A percentile compares a stretch with the other conserved stretches of the same genome.
Conservation (phyloP, 1,140 invertebrate species). For the Archivesica marissinica region DNA sequence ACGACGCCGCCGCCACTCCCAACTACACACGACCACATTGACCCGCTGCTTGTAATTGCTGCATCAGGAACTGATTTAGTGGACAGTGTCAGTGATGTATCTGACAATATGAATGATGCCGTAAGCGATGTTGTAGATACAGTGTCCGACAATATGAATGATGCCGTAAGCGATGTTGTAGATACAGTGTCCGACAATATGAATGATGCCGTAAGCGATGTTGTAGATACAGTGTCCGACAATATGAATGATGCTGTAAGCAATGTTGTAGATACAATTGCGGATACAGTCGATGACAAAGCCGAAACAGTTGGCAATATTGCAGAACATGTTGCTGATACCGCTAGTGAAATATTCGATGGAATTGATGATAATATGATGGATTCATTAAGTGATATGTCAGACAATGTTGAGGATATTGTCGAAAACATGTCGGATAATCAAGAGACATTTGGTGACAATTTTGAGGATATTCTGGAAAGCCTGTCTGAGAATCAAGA, state of each 20-base stretch:
- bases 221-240: neutral
- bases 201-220: constrained; percentile 19
- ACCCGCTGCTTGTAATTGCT: neutral
- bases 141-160: neutral
- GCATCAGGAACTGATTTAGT: constrained; percentile 30
- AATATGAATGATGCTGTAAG: neutral
- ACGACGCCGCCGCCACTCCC: neutral
- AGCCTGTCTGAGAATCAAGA: neutral
- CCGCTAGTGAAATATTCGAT: neutral
- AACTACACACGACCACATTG: neutral
- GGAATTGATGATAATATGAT: neutral
- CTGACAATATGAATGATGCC: neutral
- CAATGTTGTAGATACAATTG: neutral
- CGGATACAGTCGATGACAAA: neutral
- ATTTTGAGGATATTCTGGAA: constrained; percentile 35
- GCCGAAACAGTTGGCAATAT: neutral
- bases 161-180: neutral
- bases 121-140: constrained; percentile 17
- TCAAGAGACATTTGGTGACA: neutral
- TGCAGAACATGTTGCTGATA: neutral
- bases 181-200: neutral
- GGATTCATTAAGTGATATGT: neutral
- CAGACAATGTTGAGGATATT: constrained; percentile 12
- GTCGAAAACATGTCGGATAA: neutral
- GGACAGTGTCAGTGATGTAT: constrained; percentile 21